phyloP scores from a whole-genome alignment of 2,113 vertebrate genomes.

The Varanus komodoensis region DNA sequence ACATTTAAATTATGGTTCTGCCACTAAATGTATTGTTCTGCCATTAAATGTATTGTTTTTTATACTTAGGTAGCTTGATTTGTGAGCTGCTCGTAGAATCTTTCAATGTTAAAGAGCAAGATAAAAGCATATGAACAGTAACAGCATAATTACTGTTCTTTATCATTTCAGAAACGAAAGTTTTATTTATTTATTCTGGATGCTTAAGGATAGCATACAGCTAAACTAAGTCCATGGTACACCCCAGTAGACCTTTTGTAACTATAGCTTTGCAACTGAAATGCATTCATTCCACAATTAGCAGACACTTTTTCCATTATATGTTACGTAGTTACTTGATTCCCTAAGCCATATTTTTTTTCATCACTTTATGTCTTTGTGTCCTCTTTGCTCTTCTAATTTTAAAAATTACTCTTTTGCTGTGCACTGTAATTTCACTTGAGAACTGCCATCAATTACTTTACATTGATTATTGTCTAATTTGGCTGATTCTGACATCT shows the following conservation, averaged over 20 bases:
- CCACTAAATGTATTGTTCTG: neutral
- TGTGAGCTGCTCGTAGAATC: neutral
- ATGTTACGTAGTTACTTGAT: neutral
- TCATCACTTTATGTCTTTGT: neutral
- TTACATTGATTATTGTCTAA: slow-evolving; percentile 53
- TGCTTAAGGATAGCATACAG: too few species aligned
- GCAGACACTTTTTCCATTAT: neutral
- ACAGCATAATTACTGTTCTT: neutral
- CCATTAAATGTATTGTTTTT: neutral
- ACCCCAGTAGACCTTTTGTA: neutral
- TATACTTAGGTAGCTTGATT: neutral
- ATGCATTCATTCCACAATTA: slow-evolving; percentile 10
- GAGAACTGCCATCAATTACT: slow-evolving; percentile 36
- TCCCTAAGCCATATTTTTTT: slow-evolving; percentile 8
- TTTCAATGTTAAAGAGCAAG: neutral
- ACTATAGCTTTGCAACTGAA: slow-evolving; percentile 4
- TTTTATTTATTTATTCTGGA: neutral
- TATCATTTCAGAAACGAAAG: neutral
- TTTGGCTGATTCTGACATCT: slow-evolving; percentile 50
- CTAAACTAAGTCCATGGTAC: neutral
- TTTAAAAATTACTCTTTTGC: slow-evolving; percentile 35
- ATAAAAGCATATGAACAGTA: neutral
- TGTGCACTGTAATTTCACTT: slow-evolving; percentile 37
- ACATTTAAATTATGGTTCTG: neutral
- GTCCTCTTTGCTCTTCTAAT: slow-evolving; percentile 17